Conservation (phyloP, 1,140 invertebrate species). For the Drosophila malerkotliana region DNA sequence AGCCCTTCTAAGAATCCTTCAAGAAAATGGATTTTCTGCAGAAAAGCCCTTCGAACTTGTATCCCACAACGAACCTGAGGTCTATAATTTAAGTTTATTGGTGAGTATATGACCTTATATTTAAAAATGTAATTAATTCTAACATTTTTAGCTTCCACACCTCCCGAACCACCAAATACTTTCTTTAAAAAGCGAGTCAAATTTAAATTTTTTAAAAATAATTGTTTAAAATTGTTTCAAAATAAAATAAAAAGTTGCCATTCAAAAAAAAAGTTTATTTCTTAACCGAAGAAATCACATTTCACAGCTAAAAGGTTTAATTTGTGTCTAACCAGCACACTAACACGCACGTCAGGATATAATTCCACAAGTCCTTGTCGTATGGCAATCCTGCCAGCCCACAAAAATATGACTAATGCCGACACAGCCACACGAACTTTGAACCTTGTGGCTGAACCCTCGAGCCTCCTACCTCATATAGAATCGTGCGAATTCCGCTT, state of each 20-base stretch:
- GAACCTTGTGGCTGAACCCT: constrained; percentile 49
- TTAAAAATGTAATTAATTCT: too few species aligned
- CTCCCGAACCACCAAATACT: not conserved
- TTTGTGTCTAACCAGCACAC: not conserved
- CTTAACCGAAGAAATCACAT: not conserved
- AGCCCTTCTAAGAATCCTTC: not conserved
- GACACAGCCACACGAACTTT: constrained; percentile 46
- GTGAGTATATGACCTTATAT: too few species aligned
- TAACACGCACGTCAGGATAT: not conserved
- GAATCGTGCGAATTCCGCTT: not conserved
- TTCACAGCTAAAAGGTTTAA: not conserved
- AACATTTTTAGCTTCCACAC: not conserved
- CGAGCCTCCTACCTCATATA: not conserved
- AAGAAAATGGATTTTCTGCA: not conserved
- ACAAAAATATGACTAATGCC: constrained; percentile 27
- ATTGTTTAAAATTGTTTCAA: not conserved
- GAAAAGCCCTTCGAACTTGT: not conserved
- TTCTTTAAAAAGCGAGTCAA: not conserved
- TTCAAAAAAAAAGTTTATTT: too few species aligned
- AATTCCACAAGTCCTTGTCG: not conserved
- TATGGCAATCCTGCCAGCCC: not conserved
- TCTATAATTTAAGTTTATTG: not conserved
- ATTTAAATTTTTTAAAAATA: not conserved
- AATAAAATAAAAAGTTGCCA: not conserved
- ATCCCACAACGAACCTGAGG: not conserved